Evolutionary conservation across 1,140 invertebrate genomes (phyloP).

Genomic region (Drosophila novamexicana): DNA sequence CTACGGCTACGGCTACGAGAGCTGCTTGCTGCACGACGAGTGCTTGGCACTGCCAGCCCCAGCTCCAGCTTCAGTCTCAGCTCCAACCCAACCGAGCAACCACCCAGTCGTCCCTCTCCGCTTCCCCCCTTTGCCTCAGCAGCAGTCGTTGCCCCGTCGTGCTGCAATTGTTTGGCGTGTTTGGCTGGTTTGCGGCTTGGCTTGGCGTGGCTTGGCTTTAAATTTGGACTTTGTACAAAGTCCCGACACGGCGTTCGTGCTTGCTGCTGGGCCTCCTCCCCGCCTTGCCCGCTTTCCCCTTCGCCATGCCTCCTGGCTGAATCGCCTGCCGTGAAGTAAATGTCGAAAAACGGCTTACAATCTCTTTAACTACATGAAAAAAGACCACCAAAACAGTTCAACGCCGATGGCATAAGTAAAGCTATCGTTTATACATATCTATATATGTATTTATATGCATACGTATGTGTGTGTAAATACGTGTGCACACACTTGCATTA

Average conservation of each 20-base stretch:
- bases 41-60: constrained; percentile 55
- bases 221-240: constrained; percentile 76
- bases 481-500: too few relatives aligned
- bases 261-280: constrained; percentile 23
- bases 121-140: neutral
- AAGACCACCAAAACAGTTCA: constrained; percentile 56
- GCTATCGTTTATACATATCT: constrained; percentile 5
- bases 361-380: constrained; percentile 50
- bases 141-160: constrained; percentile 48
- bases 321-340: constrained; percentile 47
- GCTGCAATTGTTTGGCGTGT: constrained; percentile 77
- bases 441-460: neutral
- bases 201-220: constrained; percentile 44
- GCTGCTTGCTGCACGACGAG: constrained; percentile 33
- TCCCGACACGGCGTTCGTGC: constrained; percentile 47
- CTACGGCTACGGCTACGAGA: constrained; percentile 37
- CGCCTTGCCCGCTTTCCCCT: constrained; percentile 1
- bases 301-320: neutral
- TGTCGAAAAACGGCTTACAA: constrained; percentile 70
- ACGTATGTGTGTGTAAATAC: too few relatives aligned
- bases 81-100: neutral
- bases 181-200: constrained; percentile 71
- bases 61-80: neutral
- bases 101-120: constrained; percentile 8
- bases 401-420: constrained; percentile 14